A percentile compares a stretch with the other conserved stretches of the same genome.
Evolutionary conservation across 2,113 vertebrate genomes (phyloP).

Genomic region (Halcyon senegalensis): DNA sequence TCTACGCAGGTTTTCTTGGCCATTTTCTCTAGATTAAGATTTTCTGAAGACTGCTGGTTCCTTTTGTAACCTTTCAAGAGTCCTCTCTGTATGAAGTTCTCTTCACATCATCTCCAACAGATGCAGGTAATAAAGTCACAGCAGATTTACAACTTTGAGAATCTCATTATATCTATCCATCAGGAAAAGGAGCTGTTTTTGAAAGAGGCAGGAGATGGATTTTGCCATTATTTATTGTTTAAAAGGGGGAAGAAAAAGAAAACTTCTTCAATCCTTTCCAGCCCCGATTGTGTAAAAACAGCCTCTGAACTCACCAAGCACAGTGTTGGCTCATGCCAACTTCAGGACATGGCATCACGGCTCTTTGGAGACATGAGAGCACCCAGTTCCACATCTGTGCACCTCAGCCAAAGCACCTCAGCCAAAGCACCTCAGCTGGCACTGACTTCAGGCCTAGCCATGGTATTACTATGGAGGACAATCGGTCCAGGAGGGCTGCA

Average conservation of each 20-base stretch:
- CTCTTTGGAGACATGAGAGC: not conserved
- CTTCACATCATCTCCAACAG: constrained; percentile 22
- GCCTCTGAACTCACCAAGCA: not conserved
- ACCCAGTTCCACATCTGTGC: not conserved
- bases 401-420: not conserved
- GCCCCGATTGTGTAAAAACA: constrained; percentile 2
- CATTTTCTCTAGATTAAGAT: constrained; percentile 22
- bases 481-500: not conserved
- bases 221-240: constrained; percentile 36
- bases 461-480: not conserved
- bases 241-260: constrained; percentile 6
- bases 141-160: constrained; percentile 16
- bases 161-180: constrained; percentile 46
- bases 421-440: not conserved
- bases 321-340: not conserved
- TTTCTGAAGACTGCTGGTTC: constrained; percentile 24
- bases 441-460: not conserved
- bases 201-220: not conserved
- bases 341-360: not conserved
- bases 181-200: constrained; percentile 30
- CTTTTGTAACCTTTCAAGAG: constrained; percentile 54
- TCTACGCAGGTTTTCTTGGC: not conserved
- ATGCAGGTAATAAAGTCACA: constrained; percentile 33
- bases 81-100: constrained; percentile 38
- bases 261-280: not conserved